Conservation (phyloP, 2,113 vertebrate genomes). For the Campylorhamphus procurvoides region DNA sequence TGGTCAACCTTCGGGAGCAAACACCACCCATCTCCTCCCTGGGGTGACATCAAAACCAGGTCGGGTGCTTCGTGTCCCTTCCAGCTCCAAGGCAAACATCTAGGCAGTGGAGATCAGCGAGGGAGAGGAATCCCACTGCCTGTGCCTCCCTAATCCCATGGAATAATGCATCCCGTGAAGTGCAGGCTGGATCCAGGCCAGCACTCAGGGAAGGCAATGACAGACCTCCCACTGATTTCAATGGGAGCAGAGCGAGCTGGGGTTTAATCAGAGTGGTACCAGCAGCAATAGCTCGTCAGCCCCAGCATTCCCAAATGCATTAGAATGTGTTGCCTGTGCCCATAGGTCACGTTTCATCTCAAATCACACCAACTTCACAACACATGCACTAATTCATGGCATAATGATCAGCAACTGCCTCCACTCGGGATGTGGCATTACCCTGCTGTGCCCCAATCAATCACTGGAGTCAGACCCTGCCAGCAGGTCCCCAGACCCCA, state of each 20-base stretch:
- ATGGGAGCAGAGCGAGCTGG: background rate
- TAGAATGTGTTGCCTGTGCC: background rate
- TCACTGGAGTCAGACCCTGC: background rate
- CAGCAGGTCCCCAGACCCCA: background rate
- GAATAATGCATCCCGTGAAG: background rate
- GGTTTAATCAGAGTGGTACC: background rate
- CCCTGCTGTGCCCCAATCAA: fast-evolving
- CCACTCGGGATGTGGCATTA: background rate
- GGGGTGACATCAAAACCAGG: background rate
- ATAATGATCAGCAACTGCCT: background rate
- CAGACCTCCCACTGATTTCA: constrained; percentile 24
- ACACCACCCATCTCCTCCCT: fast-evolving
- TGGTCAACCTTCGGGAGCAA: fast-evolving
- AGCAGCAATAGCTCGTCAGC: background rate
- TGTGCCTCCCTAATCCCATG: background rate
- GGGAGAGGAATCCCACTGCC: background rate
- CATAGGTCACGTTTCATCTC: background rate
- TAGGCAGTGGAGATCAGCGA: background rate
- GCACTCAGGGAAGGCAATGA: background rate
- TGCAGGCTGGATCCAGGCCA: background rate
- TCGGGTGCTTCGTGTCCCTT: fast-evolving
- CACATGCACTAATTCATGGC: fast-evolving
- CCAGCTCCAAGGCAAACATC: background rate
- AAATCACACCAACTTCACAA: background rate
- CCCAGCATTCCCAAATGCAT: background rate